Conservation (phyloP, 92 coral and sea anemone genomes). For the Virgularia gustaviana region DNA sequence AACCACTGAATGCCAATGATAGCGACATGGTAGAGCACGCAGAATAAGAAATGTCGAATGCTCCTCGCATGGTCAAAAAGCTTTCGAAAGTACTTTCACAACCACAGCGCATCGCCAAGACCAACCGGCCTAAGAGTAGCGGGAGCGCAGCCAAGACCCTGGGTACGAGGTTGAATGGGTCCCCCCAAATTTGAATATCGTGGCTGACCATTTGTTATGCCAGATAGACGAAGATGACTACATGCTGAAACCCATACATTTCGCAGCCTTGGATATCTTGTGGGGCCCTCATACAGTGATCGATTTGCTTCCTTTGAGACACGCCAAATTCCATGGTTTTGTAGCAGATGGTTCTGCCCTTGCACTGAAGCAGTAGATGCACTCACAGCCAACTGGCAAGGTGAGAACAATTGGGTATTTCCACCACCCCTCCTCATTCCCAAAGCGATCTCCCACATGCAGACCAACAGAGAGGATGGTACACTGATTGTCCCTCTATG, state of each 20-base stretch:
- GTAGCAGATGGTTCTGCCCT: conserved; percentile 15
- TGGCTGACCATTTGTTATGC: conserved; percentile 5
- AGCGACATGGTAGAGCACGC: no score
- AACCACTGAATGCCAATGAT: no score
- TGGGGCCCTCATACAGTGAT: conserved; percentile 20
- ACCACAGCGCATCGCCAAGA: no score
- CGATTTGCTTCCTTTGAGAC: conserved; percentile 6
- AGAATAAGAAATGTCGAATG: no score
- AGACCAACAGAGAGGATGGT: not conserved
- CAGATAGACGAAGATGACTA: conserved; percentile 9
- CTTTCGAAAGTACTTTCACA: no score
- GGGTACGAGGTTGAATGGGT: no score
- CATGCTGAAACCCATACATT: not conserved
- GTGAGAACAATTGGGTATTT: conserved; percentile 13
- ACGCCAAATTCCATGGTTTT: conserved; percentile 1
- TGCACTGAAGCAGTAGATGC: conserved; percentile 24
- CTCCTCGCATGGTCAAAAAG: no score
- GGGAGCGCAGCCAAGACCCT: no score
- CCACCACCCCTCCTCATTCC: conserved; percentile 12
- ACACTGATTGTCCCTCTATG: conserved; percentile 17
- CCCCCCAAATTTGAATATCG: not conserved
- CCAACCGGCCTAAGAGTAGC: no score
- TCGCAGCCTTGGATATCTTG: conserved; percentile 16
- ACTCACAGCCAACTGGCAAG: conserved; percentile 8
- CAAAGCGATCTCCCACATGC: conserved; percentile 15